phyloP scores from a whole-genome alignment of 2,797 vertebrate species.

The Cyclura pinguis region DNA sequence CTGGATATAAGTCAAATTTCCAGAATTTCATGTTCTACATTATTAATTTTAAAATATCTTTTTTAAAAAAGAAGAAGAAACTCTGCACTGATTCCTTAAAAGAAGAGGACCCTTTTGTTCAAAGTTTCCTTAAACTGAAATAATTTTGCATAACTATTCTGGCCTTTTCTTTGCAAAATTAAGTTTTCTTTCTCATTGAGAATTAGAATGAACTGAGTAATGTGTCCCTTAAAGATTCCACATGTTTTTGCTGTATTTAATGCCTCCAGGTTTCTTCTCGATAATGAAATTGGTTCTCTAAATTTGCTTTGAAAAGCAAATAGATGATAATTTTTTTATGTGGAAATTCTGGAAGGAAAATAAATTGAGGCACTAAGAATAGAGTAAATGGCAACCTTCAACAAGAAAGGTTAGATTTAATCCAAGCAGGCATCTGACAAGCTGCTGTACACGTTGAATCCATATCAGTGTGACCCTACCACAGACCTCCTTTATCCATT shows the following conservation, averaged over 20 bases:
- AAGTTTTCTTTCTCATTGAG: slow-evolving; percentile 79
- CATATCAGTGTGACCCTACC: slow-evolving; percentile 93
- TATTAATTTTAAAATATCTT: slow-evolving; percentile 86
- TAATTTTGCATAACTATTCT: slow-evolving; percentile 85
- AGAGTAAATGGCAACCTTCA: slow-evolving; percentile 98
- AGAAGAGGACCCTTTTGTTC: slow-evolving; percentile 84
- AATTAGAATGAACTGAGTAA: slow-evolving; percentile 82
- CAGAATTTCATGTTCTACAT: slow-evolving; percentile 98
- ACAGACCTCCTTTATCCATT: slow-evolving; percentile 97
- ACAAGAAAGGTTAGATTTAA: slow-evolving; percentile 95
- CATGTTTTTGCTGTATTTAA: slow-evolving; percentile 80
- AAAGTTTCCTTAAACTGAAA: slow-evolving; percentile 87
- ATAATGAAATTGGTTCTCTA: slow-evolving; percentile 84
- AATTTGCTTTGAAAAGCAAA: slow-evolving; percentile 87
- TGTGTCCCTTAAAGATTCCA: slow-evolving; percentile 79
- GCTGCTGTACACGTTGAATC: slow-evolving; percentile 91
- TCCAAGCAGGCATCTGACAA: slow-evolving; percentile 98
- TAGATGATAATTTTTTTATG: slow-evolving; percentile 90
- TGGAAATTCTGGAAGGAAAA: slow-evolving; percentile 89
- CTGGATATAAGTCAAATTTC: slow-evolving; percentile 99
- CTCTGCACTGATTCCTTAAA: slow-evolving; percentile 77
- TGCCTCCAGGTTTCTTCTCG: slow-evolving; percentile 79
- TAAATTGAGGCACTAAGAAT: slow-evolving; percentile 90
- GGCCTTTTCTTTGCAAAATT: slow-evolving; percentile 86
- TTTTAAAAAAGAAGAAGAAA: slow-evolving; percentile 43